Evolutionary conservation across 1,140 invertebrate species (phyloP).

Genomic region (Cyclina sinensis): DNA sequence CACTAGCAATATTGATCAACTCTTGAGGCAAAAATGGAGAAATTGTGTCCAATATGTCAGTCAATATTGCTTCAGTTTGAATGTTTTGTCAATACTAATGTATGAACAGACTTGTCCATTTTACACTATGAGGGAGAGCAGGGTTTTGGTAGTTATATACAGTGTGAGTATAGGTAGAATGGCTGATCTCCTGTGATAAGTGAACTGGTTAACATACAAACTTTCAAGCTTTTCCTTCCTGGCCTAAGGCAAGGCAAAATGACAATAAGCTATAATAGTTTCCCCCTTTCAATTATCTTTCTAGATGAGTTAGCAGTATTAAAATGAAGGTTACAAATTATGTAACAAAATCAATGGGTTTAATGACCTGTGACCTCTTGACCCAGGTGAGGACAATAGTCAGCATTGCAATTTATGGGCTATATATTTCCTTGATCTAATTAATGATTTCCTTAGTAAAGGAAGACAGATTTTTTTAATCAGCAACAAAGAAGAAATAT

Average conservation of each 20-base stretch:
- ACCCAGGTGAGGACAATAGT: conserved; percentile 2
- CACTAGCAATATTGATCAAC: conserved; percentile 50
- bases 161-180: no score
- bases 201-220: no score
- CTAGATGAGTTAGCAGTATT: not conserved
- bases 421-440: no score
- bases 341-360: not conserved
- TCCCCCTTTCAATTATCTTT: not conserved
- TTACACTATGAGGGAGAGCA: not conserved
- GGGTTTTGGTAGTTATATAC: not conserved
- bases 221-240: not conserved
- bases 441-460: no score
- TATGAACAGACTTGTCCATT: conserved; percentile 7
- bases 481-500: no score
- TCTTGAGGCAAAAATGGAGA: conserved; percentile 43
- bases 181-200: no score
- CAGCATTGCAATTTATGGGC: not conserved
- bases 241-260: not conserved
- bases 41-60: conserved; percentile 30
- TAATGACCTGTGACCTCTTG: conserved; percentile 15
- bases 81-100: conserved; percentile 22
- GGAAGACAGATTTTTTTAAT: no score
- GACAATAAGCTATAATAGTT: not conserved
- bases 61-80: conserved; percentile 37
- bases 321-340: no score